These are phyloP conservation scores for Lepus timidus DNA, from an alignment of 2,113 vertebrate genomes.

Conservation along the genomic window DNA sequence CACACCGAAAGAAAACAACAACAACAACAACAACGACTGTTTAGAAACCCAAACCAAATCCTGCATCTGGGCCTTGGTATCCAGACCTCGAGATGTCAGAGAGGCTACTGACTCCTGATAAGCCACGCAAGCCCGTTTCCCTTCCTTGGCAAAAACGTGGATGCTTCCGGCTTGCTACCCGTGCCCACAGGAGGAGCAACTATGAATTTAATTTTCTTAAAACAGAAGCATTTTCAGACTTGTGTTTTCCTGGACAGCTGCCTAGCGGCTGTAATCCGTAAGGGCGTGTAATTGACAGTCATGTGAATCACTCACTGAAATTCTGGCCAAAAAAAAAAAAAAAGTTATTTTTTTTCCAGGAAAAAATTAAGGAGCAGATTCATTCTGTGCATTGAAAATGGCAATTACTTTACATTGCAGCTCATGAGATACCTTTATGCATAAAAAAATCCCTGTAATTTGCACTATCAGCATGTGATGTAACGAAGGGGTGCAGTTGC, in stretches of 20 bases:
- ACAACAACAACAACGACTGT: background rate
- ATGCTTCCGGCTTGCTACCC: constrained; percentile 45
- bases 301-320: constrained; percentile 81
- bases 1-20: constrained; percentile 51
- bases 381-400: constrained; percentile 69
- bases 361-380: constrained; percentile 73
- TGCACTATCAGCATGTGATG: constrained; percentile 14
- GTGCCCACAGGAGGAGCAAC: constrained; percentile 52
- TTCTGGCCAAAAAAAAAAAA: constrained; percentile 50
- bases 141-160: constrained; percentile 33
- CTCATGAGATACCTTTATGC: constrained; percentile 57
- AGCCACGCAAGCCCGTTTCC: background rate
- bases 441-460: background rate
- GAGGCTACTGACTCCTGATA: constrained; percentile 13
- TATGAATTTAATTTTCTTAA: constrained; percentile 78
- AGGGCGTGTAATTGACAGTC: constrained; percentile 81
- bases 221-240: constrained; percentile 85
- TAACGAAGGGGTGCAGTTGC: background rate
- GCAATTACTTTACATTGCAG: constrained; percentile 58
- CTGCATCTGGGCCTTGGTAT: background rate
- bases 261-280: constrained; percentile 79
- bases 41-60: constrained; percentile 65
- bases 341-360: constrained; percentile 30
- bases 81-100: constrained; percentile 29
- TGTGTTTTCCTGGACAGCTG: constrained; percentile 84